Evolutionary conservation across 2,888 invertebrate species (phyloP), one percentile per base, ranked within the genome.

Genomic region (Xestia ashworthii): DNA sequence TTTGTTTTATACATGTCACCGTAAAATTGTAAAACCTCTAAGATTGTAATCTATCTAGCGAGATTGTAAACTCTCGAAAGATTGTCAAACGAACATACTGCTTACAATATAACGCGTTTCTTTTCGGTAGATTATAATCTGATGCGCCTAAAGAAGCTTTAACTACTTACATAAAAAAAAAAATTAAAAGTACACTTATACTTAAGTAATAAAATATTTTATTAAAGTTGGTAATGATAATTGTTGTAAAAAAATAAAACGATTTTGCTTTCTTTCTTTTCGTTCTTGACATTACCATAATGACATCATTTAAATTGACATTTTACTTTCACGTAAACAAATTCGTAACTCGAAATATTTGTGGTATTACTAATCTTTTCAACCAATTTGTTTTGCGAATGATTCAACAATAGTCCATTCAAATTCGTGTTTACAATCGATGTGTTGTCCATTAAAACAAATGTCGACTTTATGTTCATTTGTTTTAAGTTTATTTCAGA

Each of bases 291-390:
- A 55, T 76, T 80, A 68, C 32, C 44, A 50, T 55, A 60, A 58
- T 67, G 70, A 70, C 83, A 62, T 83, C 80, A 78, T 60, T 38
- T n/a, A 38, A 55, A n/a, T n/a, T 48, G 22, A 38, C 53, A 67
- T 22, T 70, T 53, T 16, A 77, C 80, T 83, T 80, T 83, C 80
- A 0, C 69, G 38, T 50, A 76, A 60, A 77, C 41, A 19, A 41
- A 53, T 78, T 80, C 58, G 78, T 66, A 77, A 77, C 60, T 22
- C 2, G 5, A 32, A 65, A 82, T 77, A 58, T 82, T 65, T 76
- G 48, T 65, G 14, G 32, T 48, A n/a, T 81, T 67, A 62, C 38
- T 48, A 62, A 79, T 68, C 2, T 55, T 50, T 16, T 58, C n/a
- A 38, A 6, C 5, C 22, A 41, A 41, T 32, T 55, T 12, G 11